A percentile compares a stretch with the other conserved stretches of the same genome.
These are phyloP conservation scores for Melanostigma gelatinosum DNA, from an alignment of 2,113 vertebrate species.

Conservation along the genomic window DNA sequence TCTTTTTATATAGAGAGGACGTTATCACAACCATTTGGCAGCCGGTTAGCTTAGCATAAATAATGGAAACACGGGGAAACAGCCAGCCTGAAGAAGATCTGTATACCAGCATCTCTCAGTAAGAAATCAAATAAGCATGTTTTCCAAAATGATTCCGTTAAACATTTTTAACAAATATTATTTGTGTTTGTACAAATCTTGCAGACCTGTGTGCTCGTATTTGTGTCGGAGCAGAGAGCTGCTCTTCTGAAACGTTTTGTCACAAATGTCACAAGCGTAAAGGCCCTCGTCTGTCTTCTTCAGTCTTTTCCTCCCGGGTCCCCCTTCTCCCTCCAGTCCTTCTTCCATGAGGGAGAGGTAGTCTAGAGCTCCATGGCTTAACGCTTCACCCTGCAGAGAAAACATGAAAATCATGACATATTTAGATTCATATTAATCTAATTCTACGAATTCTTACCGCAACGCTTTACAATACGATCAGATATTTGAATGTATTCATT, in stretches of 20 bases:
- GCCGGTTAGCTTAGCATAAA: not conserved
- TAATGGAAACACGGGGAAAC: not conserved
- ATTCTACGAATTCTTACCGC: too few relatives aligned
- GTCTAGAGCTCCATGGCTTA: slow-evolving; percentile 73
- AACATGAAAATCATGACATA: not conserved
- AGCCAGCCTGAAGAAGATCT: not conserved
- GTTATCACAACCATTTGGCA: not conserved
- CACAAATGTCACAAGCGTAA: slow-evolving; percentile 87
- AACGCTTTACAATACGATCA: not conserved
- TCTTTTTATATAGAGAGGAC: not conserved
- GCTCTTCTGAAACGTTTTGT: slow-evolving; percentile 89
- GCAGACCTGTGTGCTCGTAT: slow-evolving; percentile 88
- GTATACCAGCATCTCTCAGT: not conserved
- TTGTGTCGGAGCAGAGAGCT: slow-evolving; percentile 88
- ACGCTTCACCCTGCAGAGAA: slow-evolving; percentile 72
- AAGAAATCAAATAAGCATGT: not conserved
- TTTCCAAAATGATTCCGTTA: not conserved
- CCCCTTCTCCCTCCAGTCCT: slow-evolving; percentile 75
- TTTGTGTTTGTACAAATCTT: not conserved
- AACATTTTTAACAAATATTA: not conserved
- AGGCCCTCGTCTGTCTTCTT: slow-evolving; percentile 86
- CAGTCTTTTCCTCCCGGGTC: slow-evolving; percentile 79
- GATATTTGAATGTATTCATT: not conserved
- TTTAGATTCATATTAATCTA: not conserved
- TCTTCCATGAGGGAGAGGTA: slow-evolving; percentile 82